Base-by-base conservation (phyloP, 2,113 vertebrate genomes). In the Bambusicola thoracicus region DNA sequence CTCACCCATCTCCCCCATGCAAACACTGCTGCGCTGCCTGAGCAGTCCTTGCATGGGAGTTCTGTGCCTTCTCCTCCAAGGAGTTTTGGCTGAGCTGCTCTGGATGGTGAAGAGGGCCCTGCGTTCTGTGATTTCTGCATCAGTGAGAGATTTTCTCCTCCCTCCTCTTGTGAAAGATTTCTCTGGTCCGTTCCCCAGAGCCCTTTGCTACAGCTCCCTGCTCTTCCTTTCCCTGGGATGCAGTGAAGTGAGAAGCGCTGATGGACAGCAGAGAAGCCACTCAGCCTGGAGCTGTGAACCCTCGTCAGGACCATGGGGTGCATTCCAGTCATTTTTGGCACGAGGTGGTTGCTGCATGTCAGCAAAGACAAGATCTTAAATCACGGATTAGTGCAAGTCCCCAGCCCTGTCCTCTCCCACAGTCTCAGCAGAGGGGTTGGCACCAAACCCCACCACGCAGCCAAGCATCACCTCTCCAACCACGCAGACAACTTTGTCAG, bases 281-380 rank as follows among this genome's bases (percentile, higher is more conserved):
- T 67, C 41, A 70, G 65, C 61, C 67, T 83, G 67, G 85, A 81
- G 80, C 77, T 79, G 12, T 63, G 89, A 96, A 46, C 36, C 53
- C 88, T 76, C 62, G 12, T 73, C 73, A 81, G 65, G 69, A 66
- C 56, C 43, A 32, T 3, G 61, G 84, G 41, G 55, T 95, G 85
- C 89, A 86, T 94, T 93, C 86, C 81, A 87, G 63, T 67, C 68
- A 89, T 90, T 92, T 94, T 79, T 93, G 92, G 91, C 85, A 87
- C 0, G 0, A 59, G 25, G 36, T 43, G 9, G 87, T 89, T 76
- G 62, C 93, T 96, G 84, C 69, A 85, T 88, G 76, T 85, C 49
- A 96, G 73, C 49, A 84, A 86, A 79, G 68, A 17, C 78, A 76
- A 92, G 36, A 77, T 72, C 91, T 82, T 93, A 86, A 93, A 94